Conservation (phyloP, 2,888 invertebrate species). For the Molanna angustata region DNA sequence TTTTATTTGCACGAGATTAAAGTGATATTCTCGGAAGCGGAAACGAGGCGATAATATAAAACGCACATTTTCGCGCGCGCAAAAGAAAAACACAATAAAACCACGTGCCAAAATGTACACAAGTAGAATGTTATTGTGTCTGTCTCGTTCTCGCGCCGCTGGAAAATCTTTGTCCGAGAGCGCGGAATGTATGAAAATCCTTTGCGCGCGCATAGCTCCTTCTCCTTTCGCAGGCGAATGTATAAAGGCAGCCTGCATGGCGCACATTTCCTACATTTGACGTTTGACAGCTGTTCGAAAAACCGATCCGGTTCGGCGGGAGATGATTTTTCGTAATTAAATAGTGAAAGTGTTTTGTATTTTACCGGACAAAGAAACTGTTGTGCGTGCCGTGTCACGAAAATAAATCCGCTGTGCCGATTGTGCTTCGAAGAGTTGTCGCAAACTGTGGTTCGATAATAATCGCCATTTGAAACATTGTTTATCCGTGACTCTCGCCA, state of each 20-base stretch:
- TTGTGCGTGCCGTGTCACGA: slow-evolving; percentile 5
- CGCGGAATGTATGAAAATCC: slow-evolving; percentile 6
- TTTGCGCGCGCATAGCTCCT: slow-evolving; percentile 22
- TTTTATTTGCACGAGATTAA: no score
- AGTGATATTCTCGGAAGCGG: no score
- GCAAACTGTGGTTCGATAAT: slow-evolving; percentile 2
- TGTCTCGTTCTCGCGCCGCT: slow-evolving; percentile 12
- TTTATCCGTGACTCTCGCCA: slow-evolving; percentile 16
- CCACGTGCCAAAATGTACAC: no score
- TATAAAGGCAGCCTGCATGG: slow-evolving; percentile 18
- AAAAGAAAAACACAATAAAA: no score
- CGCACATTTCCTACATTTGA: slow-evolving; percentile 27
- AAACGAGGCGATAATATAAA: no score
- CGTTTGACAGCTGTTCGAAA: slow-evolving; percentile 32
- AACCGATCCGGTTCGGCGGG: not conserved
- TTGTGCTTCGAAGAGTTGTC: slow-evolving; percentile 11
- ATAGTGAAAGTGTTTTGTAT: slow-evolving; percentile 22
- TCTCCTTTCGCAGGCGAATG: slow-evolving; percentile 16
- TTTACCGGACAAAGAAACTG: not conserved
- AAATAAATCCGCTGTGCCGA: slow-evolving; percentile 1
- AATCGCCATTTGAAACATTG: not conserved
- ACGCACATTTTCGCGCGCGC: no score
- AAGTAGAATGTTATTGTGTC: slow-evolving; percentile 27
- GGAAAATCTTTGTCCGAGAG: slow-evolving; percentile 19
- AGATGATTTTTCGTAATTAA: not conserved